Base-by-base conservation (phyloP, 2,797 vertebrate genomes). In the Coregonus sp. region DNA sequence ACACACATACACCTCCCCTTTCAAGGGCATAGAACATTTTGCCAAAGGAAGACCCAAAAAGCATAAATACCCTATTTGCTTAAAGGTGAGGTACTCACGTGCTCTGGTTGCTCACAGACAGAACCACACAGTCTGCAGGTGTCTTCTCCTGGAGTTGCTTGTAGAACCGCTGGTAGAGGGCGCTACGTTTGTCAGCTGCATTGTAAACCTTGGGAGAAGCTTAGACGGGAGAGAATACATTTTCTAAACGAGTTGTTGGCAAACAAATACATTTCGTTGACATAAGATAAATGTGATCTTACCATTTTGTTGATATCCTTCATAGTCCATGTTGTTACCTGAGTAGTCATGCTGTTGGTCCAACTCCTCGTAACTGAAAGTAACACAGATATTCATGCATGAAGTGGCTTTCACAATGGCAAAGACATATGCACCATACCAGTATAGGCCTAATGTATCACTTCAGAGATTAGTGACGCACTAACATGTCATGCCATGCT, bases 141-240 rank as follows among this genome's bases (percentile, higher is more conserved):
- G 81, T 86, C 29, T 93, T 93, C 79, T 95, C 92, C 86, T 95
- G 91, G 50, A 95, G 89, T 81, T 93, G 89, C 67, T 91, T 88
- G 83, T 92, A 93, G 83, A 96, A 95, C 76, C 84, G 90, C 86
- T 92, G 86, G 83, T 95, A 94, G 35, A 96, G 80, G 7, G 90
- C 82, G 81, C 93, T 92, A 80, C 90, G 91, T 70, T 85, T 79
- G 78, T 94, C 92, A 5, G 92, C 88, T 4, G 89, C 82, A 9
- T 86, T 90, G 82, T 78, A 80, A 20, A 73, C 78, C 16, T 91
- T 90, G 0, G 78, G 0, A 71, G 91, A 91, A 54, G 82, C 85
- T 86, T 76, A 3, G 70, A 4, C 65, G 51, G 33, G 75, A 72
- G 70, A 25, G 5, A 31, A 31, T 20, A 29, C 67, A 51, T 54